Evolutionary conservation across 2,797 vertebrate species (phyloP).

Genomic region (Trematomus bernacchii): DNA sequence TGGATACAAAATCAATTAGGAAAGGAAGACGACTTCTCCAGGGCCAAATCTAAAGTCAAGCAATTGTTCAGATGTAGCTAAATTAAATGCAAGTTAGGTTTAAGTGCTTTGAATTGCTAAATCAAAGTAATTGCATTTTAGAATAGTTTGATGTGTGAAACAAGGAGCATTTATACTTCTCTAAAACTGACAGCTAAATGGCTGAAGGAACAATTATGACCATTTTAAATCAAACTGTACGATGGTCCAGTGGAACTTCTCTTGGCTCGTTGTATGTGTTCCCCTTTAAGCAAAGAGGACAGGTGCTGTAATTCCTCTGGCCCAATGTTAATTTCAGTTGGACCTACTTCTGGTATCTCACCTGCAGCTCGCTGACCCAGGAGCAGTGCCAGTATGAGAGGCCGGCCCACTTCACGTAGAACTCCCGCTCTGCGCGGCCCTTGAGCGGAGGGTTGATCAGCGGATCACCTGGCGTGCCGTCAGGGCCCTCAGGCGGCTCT

Average conservation of each 20-base stretch:
- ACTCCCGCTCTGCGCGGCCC: conserved; percentile 94
- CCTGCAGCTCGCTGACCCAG: conserved; percentile 99
- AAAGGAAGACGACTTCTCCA: not conserved
- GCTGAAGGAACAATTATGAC: not conserved
- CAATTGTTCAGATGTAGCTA: conserved; percentile 27
- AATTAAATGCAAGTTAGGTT: conserved; percentile 12
- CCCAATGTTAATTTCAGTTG: conserved; percentile 26
- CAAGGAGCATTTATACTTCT: not conserved
- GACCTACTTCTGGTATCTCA: conserved; percentile 70
- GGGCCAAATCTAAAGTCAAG: conserved; percentile 15
- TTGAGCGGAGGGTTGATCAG: conserved; percentile 88
- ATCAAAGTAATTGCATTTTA: conserved; percentile 14
- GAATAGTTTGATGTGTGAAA: not conserved
- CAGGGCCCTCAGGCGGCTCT: conserved; percentile 57
- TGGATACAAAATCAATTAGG: conserved; percentile 29
- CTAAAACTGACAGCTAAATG: conserved; percentile 4
- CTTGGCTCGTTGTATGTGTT: not conserved
- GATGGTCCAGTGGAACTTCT: not conserved
- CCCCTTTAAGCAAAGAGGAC: conserved; percentile 20
- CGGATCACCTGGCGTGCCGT: conserved; percentile 79
- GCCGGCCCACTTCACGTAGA: conserved; percentile 97
- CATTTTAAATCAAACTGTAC: not conserved
- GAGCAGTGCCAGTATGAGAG: conserved; percentile 99
- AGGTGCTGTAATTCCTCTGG: not conserved
- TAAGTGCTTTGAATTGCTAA: not conserved